Conservation (phyloP, 2,888 invertebrate species). For the Leistus spinibarbis region DNA sequence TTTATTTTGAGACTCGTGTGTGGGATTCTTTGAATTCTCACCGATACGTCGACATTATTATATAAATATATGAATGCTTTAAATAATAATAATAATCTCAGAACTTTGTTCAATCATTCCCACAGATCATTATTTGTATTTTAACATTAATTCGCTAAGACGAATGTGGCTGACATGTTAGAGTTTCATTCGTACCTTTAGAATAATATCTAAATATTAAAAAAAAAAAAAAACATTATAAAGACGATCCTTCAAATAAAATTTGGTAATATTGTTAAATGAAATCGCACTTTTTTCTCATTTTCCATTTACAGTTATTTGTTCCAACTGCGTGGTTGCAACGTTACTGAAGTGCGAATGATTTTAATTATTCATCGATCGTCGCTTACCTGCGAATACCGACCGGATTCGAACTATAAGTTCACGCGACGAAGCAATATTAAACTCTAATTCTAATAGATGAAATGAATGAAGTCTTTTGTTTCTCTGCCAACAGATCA, state of each 20-base stretch:
- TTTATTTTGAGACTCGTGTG: neutral
- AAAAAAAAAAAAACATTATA: slow-evolving; percentile 7
- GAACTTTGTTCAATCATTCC: slow-evolving; percentile 28
- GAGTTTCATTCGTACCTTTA: slow-evolving; percentile 19
- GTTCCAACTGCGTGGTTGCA: no score
- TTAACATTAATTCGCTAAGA: slow-evolving; percentile 24
- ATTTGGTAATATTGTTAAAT: slow-evolving; percentile 37
- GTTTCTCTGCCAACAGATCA: no score
- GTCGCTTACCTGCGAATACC: no score
- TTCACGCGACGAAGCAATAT: no score
- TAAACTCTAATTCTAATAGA: no score
- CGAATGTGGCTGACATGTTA: slow-evolving; percentile 26
- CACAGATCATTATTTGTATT: slow-evolving; percentile 25
- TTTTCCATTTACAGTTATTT: slow-evolving; percentile 4
- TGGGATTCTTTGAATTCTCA: neutral
- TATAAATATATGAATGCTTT: neutral
- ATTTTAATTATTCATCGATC: slow-evolving; percentile 24
- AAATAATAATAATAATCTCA: neutral
- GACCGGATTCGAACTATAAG: no score
- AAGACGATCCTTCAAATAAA: slow-evolving; percentile 34
- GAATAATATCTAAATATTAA: slow-evolving; percentile 28
- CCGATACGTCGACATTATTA: neutral
- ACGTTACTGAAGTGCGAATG: slow-evolving; percentile 14
- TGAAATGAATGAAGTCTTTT: no score
- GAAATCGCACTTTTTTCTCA: slow-evolving; percentile 27